These are phyloP conservation scores for Menura novaehollandiae DNA, from an alignment of 2,113 vertebrate genomes.

Conservation along the genomic window DNA sequence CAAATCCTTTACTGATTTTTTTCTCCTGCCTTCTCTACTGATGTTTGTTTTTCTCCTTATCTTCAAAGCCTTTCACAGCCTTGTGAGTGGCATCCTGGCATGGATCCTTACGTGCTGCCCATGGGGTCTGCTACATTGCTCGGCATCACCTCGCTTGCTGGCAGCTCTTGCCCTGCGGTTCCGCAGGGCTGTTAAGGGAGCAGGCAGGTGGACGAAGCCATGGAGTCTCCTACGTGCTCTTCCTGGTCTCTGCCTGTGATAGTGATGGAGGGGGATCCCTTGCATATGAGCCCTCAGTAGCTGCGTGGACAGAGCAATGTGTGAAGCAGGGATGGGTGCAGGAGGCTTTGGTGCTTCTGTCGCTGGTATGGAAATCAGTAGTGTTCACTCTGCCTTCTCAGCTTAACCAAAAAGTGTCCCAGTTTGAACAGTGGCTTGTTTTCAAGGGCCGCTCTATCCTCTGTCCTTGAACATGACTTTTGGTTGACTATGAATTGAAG, in stretches of 20 bases:
- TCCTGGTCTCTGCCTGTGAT: background rate
- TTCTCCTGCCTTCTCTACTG: background rate
- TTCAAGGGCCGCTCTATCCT: background rate
- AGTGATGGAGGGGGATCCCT: background rate
- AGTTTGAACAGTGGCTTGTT: background rate
- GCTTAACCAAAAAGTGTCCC: background rate
- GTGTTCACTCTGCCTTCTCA: background rate
- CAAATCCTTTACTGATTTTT: background rate
- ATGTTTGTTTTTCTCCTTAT: background rate
- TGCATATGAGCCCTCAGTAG: background rate
- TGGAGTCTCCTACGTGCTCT: background rate
- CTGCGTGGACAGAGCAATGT: background rate
- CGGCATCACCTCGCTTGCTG: fast-evolving
- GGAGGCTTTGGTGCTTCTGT: background rate
- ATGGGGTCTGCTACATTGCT: background rate
- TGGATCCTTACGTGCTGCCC: fast-evolving
- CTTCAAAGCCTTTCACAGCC: background rate
- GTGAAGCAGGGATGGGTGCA: fast-evolving
- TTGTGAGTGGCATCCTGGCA: fast-evolving
- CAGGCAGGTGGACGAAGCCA: background rate
- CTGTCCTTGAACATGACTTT: background rate
- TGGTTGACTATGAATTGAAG: background rate
- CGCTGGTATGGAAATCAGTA: background rate
- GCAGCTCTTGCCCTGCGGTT: fast-evolving
- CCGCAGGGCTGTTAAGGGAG: fast-evolving